These are phyloP conservation scores for Loris lydekkerianus DNA, from an alignment of 2,797 vertebrate species.

Conservation along the genomic window DNA sequence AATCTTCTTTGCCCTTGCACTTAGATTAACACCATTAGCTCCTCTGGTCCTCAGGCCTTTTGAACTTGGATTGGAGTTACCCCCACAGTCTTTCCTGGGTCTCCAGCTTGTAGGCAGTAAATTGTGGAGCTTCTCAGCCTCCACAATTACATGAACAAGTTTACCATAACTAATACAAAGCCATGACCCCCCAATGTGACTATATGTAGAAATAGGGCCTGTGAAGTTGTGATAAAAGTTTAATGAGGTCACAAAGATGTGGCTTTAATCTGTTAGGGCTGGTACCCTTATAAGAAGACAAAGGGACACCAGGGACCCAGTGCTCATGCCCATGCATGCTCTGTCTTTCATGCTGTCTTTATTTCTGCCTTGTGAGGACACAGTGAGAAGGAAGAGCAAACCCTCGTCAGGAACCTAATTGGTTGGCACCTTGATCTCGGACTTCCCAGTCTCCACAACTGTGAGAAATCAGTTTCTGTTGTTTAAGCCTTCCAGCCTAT, in stretches of 20 bases:
- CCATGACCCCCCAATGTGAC: background rate
- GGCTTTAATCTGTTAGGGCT: background rate
- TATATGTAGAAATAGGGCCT: background rate
- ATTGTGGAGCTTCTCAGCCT: background rate
- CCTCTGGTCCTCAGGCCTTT: background rate
- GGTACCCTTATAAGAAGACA: background rate
- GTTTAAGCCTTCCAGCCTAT: background rate
- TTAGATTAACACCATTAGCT: background rate
- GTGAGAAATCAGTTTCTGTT: background rate
- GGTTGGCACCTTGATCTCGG: background rate
- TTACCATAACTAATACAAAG: background rate
- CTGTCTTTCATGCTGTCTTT: background rate
- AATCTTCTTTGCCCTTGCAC: no score
- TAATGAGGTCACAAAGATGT: background rate
- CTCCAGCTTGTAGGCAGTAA: background rate
- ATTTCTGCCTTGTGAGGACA: background rate
- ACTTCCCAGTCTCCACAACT: background rate
- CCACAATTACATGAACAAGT: background rate
- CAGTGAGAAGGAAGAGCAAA: background rate
- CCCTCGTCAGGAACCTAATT: background rate
- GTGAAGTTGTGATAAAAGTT: background rate
- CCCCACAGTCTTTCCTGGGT: background rate
- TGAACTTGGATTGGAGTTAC: background rate
- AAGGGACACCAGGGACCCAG: background rate
- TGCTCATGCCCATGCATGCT: accelerated